These are phyloP conservation scores for Glossophaga mutica DNA, from an alignment of 2,797 vertebrate species.

Conservation along the genomic window DNA sequence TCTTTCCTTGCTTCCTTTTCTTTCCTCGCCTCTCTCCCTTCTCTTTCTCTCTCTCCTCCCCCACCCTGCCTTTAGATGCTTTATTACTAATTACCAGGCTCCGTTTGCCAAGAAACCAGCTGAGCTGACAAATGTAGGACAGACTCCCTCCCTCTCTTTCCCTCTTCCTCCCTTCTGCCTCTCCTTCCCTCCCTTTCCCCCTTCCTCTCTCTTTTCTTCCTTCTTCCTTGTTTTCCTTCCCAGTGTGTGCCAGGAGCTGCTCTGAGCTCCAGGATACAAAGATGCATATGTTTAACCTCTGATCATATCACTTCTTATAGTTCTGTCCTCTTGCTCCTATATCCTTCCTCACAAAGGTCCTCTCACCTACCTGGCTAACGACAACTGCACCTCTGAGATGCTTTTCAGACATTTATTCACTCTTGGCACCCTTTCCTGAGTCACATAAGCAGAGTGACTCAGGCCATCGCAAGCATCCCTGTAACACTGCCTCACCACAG, in stretches of 20 bases:
- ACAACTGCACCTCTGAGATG: background rate
- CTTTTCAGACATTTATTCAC: background rate
- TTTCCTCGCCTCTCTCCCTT: background rate
- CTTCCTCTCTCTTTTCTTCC: background rate
- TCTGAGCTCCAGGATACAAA: background rate
- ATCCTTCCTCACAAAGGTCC: background rate
- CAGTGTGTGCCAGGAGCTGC: no score
- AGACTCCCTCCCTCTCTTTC: background rate
- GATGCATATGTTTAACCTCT: background rate
- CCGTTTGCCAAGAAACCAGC: background rate
- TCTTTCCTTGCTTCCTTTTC: background rate
- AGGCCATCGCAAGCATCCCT: background rate
- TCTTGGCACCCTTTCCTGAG: background rate
- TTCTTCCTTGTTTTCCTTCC: background rate
- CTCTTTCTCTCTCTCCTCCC: no score
- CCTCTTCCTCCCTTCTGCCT: background rate
- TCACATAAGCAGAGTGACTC: background rate
- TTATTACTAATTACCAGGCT: background rate
- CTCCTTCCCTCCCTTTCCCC: rapidly evolving
- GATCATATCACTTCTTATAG: background rate
- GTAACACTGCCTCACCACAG: background rate
- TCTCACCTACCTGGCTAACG: background rate
- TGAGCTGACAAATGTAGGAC: background rate
- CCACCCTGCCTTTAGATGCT: background rate
- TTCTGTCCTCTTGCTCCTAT: background rate